Evolutionary conservation across 1,140 invertebrate genomes (phyloP), one percentile per base, ranked within the genome.

Genomic region (Hyles vespertilio): DNA sequence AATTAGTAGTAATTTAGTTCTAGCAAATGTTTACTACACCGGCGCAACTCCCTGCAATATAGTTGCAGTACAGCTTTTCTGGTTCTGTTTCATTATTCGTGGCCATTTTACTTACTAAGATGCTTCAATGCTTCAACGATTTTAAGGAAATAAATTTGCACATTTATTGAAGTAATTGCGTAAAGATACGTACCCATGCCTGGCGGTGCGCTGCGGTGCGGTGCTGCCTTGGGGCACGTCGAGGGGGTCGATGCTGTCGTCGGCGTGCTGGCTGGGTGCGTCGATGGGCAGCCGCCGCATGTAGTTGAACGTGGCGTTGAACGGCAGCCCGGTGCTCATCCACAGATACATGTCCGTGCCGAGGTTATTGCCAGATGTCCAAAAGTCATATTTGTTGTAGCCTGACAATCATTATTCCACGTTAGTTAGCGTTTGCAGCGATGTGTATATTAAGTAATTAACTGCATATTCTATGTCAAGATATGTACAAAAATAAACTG

Each of bases 281-380:
- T 84, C 80, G 51, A 86, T 57, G 33, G 90, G 86, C 61, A 90
- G 75, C 12, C 93, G 91, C 68, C 92, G 89, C 92, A 95, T 95
- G 78, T 94, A 95, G 84, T 95, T 94, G 85, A 96, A 96, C 7
- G 95, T 96, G 4, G 94, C 92, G 84, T 97, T 97, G 89, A 96
- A 95, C 43, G 95, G 95, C 51, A 96, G 82, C 6, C 95, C 96
- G 40, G 95, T 95, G 76, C 95, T 96, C 95, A 96, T 96, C 95
- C 95, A 97, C 44, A 96, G 87, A 85, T 95, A 95, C 94, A 95
- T 96, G 73, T 95, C 93, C 5, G 95, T 95, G 45, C 95, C 96
- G 50, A 96, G 88, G 66, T 94, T 93, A 89, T 97, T 97, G 48
- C 96, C 96, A 54, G 95, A 96, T 60, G 95, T 96, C 95, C 95